Percentiles rank a stretch among this genome's conserved stretches.
These are phyloP conservation scores for Linurgus olivaceus DNA, from an alignment of 2,797 vertebrate genomes.

Conservation along the genomic window DNA sequence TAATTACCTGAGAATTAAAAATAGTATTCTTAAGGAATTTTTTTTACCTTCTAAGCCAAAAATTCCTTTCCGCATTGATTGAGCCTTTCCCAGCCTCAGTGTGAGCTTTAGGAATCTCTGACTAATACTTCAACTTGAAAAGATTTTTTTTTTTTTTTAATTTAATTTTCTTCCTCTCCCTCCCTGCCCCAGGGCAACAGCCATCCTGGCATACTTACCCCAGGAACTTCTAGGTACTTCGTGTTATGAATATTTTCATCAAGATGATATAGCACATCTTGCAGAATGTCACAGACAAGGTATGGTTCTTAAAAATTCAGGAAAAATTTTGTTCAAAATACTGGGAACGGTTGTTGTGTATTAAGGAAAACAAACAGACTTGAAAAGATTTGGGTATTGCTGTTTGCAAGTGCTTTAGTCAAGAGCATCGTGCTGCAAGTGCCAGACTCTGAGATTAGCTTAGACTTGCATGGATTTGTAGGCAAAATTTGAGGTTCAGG, in stretches of 20 bases:
- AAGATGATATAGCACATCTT: slow-evolving; percentile 95
- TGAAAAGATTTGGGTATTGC: neutral
- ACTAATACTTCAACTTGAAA: neutral
- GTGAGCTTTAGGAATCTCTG: neutral
- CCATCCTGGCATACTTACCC: slow-evolving; percentile 95
- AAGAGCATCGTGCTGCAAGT: neutral
- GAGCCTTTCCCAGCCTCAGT: neutral
- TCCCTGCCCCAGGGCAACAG: slow-evolving; percentile 83
- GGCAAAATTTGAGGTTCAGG: neutral
- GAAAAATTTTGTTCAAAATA: neutral
- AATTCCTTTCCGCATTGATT: neutral
- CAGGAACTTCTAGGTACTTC: slow-evolving; percentile 98
- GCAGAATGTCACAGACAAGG: slow-evolving; percentile 98
- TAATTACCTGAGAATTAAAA: neutral
- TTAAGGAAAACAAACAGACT: neutral
- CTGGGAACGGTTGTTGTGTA: neutral
- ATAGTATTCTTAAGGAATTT: neutral
- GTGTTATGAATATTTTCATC: slow-evolving; percentile 98
- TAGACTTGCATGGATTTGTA: neutral
- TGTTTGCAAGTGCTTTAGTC: neutral
- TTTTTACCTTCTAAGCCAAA: neutral
- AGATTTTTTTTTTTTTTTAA: neutral
- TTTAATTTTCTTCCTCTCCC: neutral
- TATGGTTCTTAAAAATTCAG: slow-evolving; percentile 51
- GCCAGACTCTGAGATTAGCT: neutral